A percentile compares a stretch with the other conserved stretches of the same genome.
These are phyloP conservation scores for Caenorhabditis japonica DNA, from an alignment of 2,888 invertebrate species.

Conservation along the genomic window DNA sequence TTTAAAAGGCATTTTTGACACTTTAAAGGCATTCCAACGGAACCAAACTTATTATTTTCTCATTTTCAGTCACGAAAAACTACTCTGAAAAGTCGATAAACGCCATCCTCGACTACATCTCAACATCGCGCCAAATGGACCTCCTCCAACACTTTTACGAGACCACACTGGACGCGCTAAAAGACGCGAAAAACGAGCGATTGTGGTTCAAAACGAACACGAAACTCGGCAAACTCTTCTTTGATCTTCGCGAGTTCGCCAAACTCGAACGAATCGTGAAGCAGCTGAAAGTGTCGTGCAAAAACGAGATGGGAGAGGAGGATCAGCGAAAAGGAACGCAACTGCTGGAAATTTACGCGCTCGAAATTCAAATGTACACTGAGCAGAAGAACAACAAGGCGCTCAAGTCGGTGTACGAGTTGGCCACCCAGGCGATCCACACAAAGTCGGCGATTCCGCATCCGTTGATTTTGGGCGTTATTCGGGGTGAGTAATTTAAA, in stretches of 20 bases:
- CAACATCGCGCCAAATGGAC: constrained; percentile 97
- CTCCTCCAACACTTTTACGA: constrained; percentile 97
- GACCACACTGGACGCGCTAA: constrained; percentile 81
- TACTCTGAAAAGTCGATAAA: constrained; percentile 99
- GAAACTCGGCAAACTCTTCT: constrained; percentile 96
- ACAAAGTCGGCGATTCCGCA: constrained; percentile 99
- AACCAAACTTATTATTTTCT: no score
- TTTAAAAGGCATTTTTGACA: no score
- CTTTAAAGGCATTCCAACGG: no score
- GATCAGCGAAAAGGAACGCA: constrained; percentile 84
- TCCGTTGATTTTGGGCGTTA: constrained; percentile 99
- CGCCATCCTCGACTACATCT: constrained; percentile 98
- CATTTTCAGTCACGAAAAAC: constrained; percentile 91
- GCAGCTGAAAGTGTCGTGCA: constrained; percentile 94
- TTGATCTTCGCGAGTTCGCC: constrained; percentile 93
- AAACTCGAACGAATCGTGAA: constrained; percentile 96
- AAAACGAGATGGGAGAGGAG: constrained; percentile 73
- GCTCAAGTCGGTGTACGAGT: constrained; percentile 88
- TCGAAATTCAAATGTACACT: constrained; percentile 99
- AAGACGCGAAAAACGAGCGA: constrained; percentile 94
- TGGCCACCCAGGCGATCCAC: constrained; percentile 95
- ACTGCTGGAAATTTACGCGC: constrained; percentile 94
- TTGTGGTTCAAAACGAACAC: constrained; percentile 99
- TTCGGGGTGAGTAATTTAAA: constrained; percentile 83
- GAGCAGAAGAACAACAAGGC: constrained; percentile 97